Evolutionary conservation across 1,140 invertebrate species (phyloP), one percentile per base, ranked within the genome.

Genomic region (Bombus affinis): DNA sequence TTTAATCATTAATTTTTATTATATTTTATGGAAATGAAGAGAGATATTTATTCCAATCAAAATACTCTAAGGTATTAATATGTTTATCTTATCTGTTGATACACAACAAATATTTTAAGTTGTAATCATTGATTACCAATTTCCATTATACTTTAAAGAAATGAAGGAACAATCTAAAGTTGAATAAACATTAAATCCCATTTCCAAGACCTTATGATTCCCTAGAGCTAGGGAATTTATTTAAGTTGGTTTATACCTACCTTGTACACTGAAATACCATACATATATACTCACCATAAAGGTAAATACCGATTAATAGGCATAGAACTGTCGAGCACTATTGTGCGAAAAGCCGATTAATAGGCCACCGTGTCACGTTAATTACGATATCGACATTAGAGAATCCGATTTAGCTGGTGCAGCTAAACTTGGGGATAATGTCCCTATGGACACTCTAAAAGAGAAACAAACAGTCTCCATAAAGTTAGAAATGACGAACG

Each of bases 341-440:
- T 78, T 83, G 74, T 78, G 5, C 35, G 82, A 65, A 83, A 83
- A 83, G 82, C 82, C 82, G 82, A 83, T 83, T 83, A 83, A 83
- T 78, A 59, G 74, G n/a, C 35, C 65, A 59, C 28, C 37, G 6
- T 68, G n/a, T 10, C 22, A n/a, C 74, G 65, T 83, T 83, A 83
- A 83, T 83, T 83, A 78, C 15, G 28, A n/a, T 59, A 83, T 78
- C 37, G 62, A 59, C 74, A 78, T 78, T 42, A 35, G 42, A 70
- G 47, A 70, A 77, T 39, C 74, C 18, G 44, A 83, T 68, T 70
- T 70, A 78, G 12, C 28, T 65, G 32, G 2, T 32, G 9, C 10
- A 3, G n/a, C 10, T 22, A n/a, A 44, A n/a, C 28, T 32, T 6
- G 42, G 9, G 42, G 2, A 35, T 68, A 70, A 42, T 39, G 12